Conservation (phyloP, 1,140 invertebrate genomes). For the Leguminivora glycinivorella region DNA sequence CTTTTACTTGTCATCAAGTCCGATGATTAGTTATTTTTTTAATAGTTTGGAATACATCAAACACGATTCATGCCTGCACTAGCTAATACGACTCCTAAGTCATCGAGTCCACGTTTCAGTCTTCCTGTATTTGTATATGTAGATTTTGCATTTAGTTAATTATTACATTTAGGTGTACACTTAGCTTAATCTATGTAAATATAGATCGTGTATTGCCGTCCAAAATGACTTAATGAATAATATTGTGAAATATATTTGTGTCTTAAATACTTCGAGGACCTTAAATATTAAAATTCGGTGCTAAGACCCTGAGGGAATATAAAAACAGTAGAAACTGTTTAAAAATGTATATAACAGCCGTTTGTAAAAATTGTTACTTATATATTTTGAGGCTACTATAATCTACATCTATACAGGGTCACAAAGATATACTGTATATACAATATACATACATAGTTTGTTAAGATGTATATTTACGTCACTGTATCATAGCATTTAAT, state of each 20-base stretch:
- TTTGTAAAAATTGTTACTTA: constrained; percentile 51
- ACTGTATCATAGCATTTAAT: constrained; percentile 67
- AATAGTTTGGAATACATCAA: neutral
- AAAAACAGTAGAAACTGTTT: constrained; percentile 41
- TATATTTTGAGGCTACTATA: constrained; percentile 62
- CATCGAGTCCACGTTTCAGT: constrained; percentile 40
- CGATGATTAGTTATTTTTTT: neutral
- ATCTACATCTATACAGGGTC: constrained; percentile 61
- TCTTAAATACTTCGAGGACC: constrained; percentile 2
- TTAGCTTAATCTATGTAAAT: constrained; percentile 26
- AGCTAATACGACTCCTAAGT: constrained; percentile 38
- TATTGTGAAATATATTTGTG: constrained; percentile 3
- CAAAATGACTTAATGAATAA: constrained; percentile 40
- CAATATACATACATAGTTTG: constrained; percentile 45
- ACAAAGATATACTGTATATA: constrained; percentile 52
- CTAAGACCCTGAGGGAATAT: constrained; percentile 58
- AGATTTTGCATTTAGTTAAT: constrained; percentile 70
- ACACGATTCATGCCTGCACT: constrained; percentile 16
- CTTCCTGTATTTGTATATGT: constrained; percentile 56
- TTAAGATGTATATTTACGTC: constrained; percentile 47
- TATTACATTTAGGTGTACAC: constrained; percentile 31
- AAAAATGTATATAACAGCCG: constrained; percentile 57
- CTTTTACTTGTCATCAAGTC: neutral
- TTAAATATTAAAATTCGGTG: constrained; percentile 49
- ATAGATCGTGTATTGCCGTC: constrained; percentile 49